These are phyloP conservation scores for Acanthis flammea DNA, from an alignment of 2,797 vertebrate genomes.

Conservation along the genomic window DNA sequence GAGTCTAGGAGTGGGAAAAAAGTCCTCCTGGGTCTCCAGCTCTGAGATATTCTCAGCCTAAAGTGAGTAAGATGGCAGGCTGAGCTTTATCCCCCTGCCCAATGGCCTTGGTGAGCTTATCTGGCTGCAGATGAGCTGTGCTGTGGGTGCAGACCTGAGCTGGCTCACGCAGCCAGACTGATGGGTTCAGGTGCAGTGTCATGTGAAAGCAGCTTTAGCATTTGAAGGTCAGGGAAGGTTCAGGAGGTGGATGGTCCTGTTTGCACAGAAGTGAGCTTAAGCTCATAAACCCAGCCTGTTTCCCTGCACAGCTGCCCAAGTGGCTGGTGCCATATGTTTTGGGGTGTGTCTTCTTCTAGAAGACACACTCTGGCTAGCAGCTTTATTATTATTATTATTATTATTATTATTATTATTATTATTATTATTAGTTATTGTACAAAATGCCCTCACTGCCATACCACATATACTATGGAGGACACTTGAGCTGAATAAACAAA, in stretches of 20 bases:
- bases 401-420: not conserved
- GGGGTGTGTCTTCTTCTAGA: not conserved
- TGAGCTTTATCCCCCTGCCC: not conserved
- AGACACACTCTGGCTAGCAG: not conserved
- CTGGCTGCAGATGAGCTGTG: not conserved
- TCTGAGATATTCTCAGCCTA: not conserved
- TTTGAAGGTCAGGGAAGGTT: conserved; percentile 7
- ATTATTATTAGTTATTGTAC: not conserved
- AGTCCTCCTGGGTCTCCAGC: not conserved
- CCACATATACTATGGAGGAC: not conserved
- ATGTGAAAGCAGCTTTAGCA: not conserved
- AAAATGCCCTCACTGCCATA: not conserved
- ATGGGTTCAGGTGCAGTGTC: not conserved
- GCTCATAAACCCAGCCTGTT: not conserved
- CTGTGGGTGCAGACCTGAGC: not conserved
- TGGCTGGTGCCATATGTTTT: accelerated
- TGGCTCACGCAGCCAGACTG: not conserved
- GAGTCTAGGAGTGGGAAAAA: not conserved
- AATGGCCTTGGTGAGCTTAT: not conserved
- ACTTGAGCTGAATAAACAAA: not conserved
- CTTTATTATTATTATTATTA: not conserved
- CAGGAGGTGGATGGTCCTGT: not conserved
- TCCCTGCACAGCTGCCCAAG: not conserved
- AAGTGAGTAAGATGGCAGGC: not conserved
- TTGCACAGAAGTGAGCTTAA: not conserved